Percentiles rank a stretch among this genome's conserved stretches.
phyloP scores from a whole-genome alignment of 35 echinoderm and acorn worm species.

The Lytechinus pictus region DNA sequence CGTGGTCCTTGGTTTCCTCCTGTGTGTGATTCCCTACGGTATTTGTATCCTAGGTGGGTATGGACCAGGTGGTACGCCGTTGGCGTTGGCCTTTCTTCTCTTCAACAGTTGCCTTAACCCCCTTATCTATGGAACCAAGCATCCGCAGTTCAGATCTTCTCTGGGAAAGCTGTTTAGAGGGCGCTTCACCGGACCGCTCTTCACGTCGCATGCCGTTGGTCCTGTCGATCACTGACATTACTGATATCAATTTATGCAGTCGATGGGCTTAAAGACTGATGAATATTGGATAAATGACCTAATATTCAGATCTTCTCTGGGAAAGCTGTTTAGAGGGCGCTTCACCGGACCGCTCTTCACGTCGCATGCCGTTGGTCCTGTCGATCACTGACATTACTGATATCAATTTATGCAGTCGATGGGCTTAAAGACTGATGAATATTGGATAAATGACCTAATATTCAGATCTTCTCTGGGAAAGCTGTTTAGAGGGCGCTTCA shows the following conservation, averaged over 20 bases:
- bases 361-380: neutral
- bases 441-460: no score
- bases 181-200: neutral
- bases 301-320: neutral
- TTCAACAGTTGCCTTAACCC: slow-evolving; percentile 44
- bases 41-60: neutral
- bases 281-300: no score
- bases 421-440: no score
- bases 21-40: slow-evolving; percentile 32
- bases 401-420: no score
- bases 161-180: neutral
- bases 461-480: neutral
- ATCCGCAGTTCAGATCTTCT: neutral
- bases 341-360: neutral
- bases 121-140: slow-evolving; percentile 33
- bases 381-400: neutral
- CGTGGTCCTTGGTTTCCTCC: slow-evolving; percentile 46
- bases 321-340: neutral
- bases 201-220: neutral
- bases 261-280: no score
- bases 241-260: no score
- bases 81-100: neutral
- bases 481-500: neutral
- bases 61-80: neutral
- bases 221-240: neutral